Evolutionary conservation across 2,888 invertebrate genomes (phyloP), one percentile per base, ranked within the genome.

Genomic region (Andrena dorsata): DNA sequence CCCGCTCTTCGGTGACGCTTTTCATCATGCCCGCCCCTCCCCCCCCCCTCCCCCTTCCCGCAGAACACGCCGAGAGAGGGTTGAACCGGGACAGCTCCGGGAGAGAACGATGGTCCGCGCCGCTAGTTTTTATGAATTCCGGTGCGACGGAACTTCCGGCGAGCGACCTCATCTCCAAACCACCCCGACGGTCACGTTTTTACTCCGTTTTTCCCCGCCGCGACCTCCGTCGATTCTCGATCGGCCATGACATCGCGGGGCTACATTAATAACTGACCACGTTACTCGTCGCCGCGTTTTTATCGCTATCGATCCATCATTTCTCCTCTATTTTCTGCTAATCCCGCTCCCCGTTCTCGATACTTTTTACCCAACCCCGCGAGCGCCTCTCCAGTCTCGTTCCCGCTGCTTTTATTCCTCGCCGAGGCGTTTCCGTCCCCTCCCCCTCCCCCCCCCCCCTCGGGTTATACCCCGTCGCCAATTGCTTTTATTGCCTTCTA

Each of bases 101-200:
- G 30, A 20, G 32, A 51, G 85, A 87, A 90, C 89, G 88, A 85
- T 87, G 89, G 82, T 86, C 88, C 88, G 88, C 86, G 75, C 80
- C 61, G 88, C 88, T 86, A 89, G 89, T 92, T 93, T 93, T 93
- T 92, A 92, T 93, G 92, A 90, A 92, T 92, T 93, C 91, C 93
- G 92, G 91, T 90, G 90, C 90, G 89, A 86, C 87, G 89, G 88
- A 86, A 91, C 90, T 91, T 92, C 90, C 91, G 91, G 89, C 90
- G 85, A 88, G 86, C 91, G 90, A 91, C 91, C 91, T 91, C 90
- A 90, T 92, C 92, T 91, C 90, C 87, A 86, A 88, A 86, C 80
- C 82, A 63, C 78, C 76, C 80, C 60, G 68, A 75, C 77, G 30
- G 70, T 56, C 69, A 74, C 77, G 77, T 82, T 82, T 83, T 77